Base-by-base conservation (phyloP, 2,113 vertebrate genomes). In the Calidris pygmaea region DNA sequence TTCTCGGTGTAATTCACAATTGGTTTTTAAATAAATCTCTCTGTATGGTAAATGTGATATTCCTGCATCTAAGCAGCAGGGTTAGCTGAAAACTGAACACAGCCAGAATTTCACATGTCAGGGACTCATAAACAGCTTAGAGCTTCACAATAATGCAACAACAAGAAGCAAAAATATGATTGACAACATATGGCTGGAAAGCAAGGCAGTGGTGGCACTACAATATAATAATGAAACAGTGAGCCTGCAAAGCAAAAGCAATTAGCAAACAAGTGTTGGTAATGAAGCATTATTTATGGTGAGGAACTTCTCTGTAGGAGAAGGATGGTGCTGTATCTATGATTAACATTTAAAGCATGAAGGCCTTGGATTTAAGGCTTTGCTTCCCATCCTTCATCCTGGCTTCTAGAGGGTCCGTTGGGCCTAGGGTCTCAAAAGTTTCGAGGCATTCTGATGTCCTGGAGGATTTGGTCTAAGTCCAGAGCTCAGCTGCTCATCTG, bases 1-100 rank as follows among this genome's bases (percentile, higher is more conserved):
- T 82, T 66, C 90, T 95, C 45, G 43, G 90, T 62, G 66, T 75
- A 95, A 81, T 73, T 93, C 92, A 73, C 88, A 78, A 52, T 12
- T 78, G 60, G 3, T 68, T 84, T 96, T 77, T 63, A 88, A 93
- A 94, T 90, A 95, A 94, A 93, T 86, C 34, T 88, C 71, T 88
- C 73, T 72, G 29, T 82, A 88, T 71, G 56, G 43, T 71, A 86
- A 91, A 77, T 81, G 79, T 56, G 85, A 88, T 94, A 74, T 58
- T 88, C 63, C 79, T 24, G 34, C 48, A 89, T 87, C 50, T 75
- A 75, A 92, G 62, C 53, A 87, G 75, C 86, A 92, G 58, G 22
- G 45, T 77, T 95, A 95, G 72, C 76, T 87, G 63, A 47, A 94
- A 92, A 93, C 73, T 21, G 80, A 95, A 74, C 35, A 45, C 90